A percentile compares a stretch with the other conserved stretches of the same genome.
These are phyloP conservation scores for Halcyon badia DNA, from an alignment of 2,797 vertebrate species.

Conservation along the genomic window DNA sequence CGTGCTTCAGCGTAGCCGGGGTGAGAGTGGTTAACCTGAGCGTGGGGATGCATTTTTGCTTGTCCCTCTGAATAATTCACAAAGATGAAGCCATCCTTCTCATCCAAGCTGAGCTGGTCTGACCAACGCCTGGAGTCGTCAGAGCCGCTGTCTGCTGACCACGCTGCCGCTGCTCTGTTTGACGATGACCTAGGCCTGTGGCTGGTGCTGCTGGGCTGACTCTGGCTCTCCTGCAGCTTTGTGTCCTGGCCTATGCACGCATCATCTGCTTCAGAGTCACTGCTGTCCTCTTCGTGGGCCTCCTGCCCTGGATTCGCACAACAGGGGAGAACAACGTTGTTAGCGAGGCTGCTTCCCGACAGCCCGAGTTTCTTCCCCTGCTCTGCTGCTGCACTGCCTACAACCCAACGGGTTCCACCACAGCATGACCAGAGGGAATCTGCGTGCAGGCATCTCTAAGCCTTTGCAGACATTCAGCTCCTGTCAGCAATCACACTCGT, in stretches of 20 bases:
- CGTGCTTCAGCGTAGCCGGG: constrained; percentile 81
- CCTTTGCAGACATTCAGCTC: background rate
- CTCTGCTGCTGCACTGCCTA: background rate
- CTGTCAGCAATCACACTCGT: background rate
- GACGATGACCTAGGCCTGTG: constrained; percentile 87
- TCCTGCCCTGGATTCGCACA: constrained; percentile 83
- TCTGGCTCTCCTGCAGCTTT: constrained; percentile 80
- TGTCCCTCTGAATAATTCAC: constrained; percentile 97
- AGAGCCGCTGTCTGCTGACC: constrained; percentile 91
- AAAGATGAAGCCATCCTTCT: constrained; percentile 98
- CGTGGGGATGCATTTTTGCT: constrained; percentile 80
- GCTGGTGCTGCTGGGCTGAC: constrained; percentile 84
- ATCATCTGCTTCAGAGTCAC: constrained; percentile 94
- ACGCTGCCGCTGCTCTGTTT: constrained; percentile 80
- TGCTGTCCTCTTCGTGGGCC: constrained; percentile 94
- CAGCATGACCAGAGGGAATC: background rate
- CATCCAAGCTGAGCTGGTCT: constrained; percentile 95
- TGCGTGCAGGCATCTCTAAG: background rate
- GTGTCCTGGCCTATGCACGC: constrained; percentile 84
- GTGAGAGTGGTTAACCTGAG: constrained; percentile 79
- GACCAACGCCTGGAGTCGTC: constrained; percentile 97
- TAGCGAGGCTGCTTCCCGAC: background rate
- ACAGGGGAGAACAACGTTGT: background rate
- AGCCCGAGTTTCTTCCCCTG: background rate
- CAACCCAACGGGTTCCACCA: background rate